These are phyloP conservation scores for Sclerurus mexicanus DNA, from an alignment of 2,113 vertebrate genomes.

Conservation along the genomic window DNA sequence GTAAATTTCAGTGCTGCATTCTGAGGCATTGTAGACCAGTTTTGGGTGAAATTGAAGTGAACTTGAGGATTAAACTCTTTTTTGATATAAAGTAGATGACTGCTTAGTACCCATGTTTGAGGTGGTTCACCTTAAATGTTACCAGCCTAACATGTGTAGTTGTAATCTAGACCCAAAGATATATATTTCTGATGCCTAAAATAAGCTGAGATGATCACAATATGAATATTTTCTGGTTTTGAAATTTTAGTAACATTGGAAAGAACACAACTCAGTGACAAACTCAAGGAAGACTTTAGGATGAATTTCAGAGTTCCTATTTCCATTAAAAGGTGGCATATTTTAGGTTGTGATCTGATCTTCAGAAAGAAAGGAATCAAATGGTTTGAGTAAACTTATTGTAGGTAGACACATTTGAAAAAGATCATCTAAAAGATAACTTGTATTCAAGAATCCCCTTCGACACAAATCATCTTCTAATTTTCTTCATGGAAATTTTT, in stretches of 20 bases:
- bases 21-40: neutral
- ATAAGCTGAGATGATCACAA: neutral
- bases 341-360: neutral
- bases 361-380: neutral
- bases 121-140: neutral
- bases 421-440: neutral
- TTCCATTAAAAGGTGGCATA: neutral
- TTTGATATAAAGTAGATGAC: neutral
- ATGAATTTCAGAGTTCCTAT: neutral
- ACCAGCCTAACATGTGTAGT: neutral
- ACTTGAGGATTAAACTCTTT: neutral
- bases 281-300: neutral
- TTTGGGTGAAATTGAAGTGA: neutral
- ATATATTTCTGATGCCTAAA: neutral
- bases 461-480: neutral
- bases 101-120: neutral
- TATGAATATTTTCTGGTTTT: neutral
- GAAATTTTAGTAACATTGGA: neutral
- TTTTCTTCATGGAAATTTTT: neutral
- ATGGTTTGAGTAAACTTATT: neutral
- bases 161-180: neutral
- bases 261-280: neutral
- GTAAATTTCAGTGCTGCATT: neutral
- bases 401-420: neutral
- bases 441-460: neutral